A percentile compares a stretch with the other conserved stretches of the same genome.
These are phyloP conservation scores for Ericerus pela DNA, from an alignment of 1,140 invertebrate species.

Conservation along the genomic window DNA sequence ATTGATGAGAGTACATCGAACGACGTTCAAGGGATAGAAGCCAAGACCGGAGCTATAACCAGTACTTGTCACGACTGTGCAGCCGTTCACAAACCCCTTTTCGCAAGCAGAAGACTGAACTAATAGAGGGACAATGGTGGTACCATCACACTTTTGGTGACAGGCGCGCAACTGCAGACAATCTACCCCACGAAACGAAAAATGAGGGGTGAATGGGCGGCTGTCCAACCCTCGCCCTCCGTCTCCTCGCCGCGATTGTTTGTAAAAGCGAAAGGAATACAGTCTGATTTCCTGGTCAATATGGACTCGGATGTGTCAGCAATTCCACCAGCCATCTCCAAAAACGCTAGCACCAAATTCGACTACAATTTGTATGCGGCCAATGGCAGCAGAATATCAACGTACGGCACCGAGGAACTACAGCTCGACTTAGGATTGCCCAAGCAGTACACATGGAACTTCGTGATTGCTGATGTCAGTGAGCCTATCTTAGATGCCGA, in stretches of 20 bases:
- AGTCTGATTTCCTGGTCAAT: neutral
- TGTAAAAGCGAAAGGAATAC: neutral
- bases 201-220: too few relatives aligned
- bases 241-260: neutral
- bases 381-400: neutral
- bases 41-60: too few relatives aligned
- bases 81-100: too few relatives aligned
- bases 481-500: neutral
- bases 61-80: too few relatives aligned
- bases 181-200: too few relatives aligned
- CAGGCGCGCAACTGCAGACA: too few relatives aligned
- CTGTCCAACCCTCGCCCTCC: neutral
- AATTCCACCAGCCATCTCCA: neutral
- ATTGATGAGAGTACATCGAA: too few relatives aligned
- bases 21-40: too few relatives aligned
- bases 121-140: too few relatives aligned
- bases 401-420: neutral
- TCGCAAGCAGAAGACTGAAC: too few relatives aligned
- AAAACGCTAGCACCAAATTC: neutral
- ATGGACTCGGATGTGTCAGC: neutral
- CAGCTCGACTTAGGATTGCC: neutral
- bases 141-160: too few relatives aligned
- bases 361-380: conserved; percentile 12
- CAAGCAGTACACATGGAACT: neutral
- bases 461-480: neutral